Evolutionary conservation across 2,797 vertebrate genomes (phyloP).

Genomic region (Cossypha dichroa): DNA sequence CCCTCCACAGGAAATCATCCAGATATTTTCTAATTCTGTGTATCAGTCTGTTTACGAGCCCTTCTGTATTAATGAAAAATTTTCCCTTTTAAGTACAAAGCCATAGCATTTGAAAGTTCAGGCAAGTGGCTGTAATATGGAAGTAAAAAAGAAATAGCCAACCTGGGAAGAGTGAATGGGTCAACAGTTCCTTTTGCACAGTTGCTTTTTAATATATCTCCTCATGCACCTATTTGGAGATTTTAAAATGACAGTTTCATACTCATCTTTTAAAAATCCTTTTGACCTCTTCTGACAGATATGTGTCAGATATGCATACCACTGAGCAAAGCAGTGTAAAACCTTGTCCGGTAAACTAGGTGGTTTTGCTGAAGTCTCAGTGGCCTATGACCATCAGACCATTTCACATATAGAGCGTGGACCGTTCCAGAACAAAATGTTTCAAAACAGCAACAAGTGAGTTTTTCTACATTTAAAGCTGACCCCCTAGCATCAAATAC

Average conservation of each 20-base stretch:
- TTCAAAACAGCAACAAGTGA: not conserved
- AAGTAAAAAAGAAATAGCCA: not conserved
- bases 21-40: not conserved
- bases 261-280: not conserved
- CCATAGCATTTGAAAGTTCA: not conserved
- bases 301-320: not conserved
- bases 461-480: not conserved
- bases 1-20: not conserved
- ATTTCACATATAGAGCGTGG: not conserved
- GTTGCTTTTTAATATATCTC: not conserved
- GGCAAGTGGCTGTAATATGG: not conserved
- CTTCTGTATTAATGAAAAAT: not conserved
- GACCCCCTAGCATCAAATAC: not conserved
- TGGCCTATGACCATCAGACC: not conserved
- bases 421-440: not conserved
- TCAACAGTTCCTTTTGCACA: not conserved
- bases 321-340: not conserved
- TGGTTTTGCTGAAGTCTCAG: not conserved
- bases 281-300: not conserved
- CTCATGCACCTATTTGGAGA: not conserved
- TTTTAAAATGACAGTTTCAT: not conserved
- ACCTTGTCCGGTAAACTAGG: not conserved
- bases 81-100: not conserved
- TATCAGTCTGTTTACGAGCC: not conserved
- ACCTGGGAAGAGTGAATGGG: not conserved